Percentiles rank a stretch among this genome's conserved stretches.
phyloP scores from a whole-genome alignment of 2,888 invertebrate species.

The Agonopterix heracliana region DNA sequence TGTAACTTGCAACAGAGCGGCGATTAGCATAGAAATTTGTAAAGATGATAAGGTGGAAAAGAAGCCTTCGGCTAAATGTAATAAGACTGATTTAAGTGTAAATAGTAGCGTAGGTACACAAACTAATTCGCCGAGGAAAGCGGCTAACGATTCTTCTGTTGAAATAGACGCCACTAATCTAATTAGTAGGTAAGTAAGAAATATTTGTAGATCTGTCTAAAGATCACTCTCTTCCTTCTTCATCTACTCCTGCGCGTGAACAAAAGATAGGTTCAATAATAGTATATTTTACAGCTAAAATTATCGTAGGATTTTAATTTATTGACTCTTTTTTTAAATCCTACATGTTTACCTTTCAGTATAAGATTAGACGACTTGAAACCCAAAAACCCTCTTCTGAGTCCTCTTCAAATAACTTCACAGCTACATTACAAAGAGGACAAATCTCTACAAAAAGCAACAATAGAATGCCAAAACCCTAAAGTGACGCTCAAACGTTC shows the following conservation, averaged over 20 bases:
- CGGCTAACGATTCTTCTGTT: conserved; percentile 31
- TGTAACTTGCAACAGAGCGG: conserved; percentile 78
- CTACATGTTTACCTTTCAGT: conserved; percentile 37
- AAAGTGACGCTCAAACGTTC: conserved; percentile 80
- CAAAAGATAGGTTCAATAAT: too few species aligned
- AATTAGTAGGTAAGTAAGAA: conserved; percentile 52
- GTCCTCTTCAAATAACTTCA: conserved; percentile 79
- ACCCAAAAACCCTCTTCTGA: conserved; percentile 76
- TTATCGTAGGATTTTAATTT: too few species aligned
- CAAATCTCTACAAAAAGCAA: conserved; percentile 84
- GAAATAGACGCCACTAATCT: conserved; percentile 43
- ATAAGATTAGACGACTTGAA: conserved; percentile 78
- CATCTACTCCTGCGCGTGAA: too few species aligned
- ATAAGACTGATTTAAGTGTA: conserved; percentile 69
- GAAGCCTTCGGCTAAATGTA: conserved; percentile 51
- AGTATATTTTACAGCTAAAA: too few species aligned
- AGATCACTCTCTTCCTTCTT: too few species aligned
- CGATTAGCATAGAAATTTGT: conserved; percentile 78
- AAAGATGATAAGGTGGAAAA: conserved; percentile 50
- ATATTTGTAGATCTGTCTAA: background rate
- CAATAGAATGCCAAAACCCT: conserved; percentile 81
- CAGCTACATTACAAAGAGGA: conserved; percentile 89
- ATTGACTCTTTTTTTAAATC: too few species aligned
- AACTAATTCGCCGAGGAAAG: conserved; percentile 50
- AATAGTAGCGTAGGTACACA: conserved; percentile 48